Evolutionary conservation across 2,888 invertebrate species (phyloP), one percentile per base, ranked within the genome.

Genomic region (Quadriops clusia): DNA sequence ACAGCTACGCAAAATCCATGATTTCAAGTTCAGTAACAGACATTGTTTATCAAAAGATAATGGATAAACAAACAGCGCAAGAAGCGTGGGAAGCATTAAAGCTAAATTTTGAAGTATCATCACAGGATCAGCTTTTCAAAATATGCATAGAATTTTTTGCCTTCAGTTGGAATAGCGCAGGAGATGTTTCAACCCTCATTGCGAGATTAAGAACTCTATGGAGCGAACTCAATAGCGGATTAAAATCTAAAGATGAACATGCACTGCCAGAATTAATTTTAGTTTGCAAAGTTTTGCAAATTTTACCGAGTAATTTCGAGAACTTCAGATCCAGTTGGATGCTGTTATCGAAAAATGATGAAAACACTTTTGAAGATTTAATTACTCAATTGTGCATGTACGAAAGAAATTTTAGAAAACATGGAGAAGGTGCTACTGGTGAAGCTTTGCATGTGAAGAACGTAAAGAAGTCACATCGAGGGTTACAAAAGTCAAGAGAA

Each of bases 1-100:
- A n/a, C n/a, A n/a, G n/a, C n/a, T n/a, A n/a, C n/a, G 49, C 51
- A 3, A 54, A 52, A 24, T 47, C 51, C 1, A 49, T 51, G 49
- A 51, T 55, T 17, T 36, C 46, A 14, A 50, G 43, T 38, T 28
- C 47, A 28, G 39, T 53, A 3, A 47, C 44, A 13, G 51, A 52
- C 34, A 32, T 38, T 7, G 47, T 54, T 2, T 46, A 53, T 38
- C 46, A 51, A 21, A 55, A 54, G 32, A 50, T 52, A 17, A 51
- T 53, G 51, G 53, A 52, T 32, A 48, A 45, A 43, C 43, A 49
- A 11, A 43, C 49, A 25, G 50, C 52, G 1, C 31, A 36, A 25
- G 48, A 55, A 6, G 42, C 46, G 14, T 51, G 51, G 47, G 44
- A 52, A 32, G 41, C 43, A 11, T 39, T 48, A 17, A 47, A 45